Conservation (phyloP, 2,113 vertebrate species). For the Protomyctophum bolini region DNA sequence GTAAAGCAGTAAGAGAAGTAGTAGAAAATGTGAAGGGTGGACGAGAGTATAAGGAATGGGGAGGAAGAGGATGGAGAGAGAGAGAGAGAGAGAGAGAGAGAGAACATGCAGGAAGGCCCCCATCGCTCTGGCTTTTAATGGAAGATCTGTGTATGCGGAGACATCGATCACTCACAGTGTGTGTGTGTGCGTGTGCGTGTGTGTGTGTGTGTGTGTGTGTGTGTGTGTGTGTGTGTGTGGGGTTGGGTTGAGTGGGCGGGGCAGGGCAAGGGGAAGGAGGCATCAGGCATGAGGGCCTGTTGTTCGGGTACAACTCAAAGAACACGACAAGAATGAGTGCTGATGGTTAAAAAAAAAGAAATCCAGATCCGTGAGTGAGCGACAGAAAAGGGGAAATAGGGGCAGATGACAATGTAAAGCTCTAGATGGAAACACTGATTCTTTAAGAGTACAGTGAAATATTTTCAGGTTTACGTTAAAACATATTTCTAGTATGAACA, state of each 20-base stretch:
- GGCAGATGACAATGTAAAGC: neutral
- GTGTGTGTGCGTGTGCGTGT: slow-evolving; percentile 40
- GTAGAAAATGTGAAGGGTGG: neutral
- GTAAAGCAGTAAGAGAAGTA: neutral
- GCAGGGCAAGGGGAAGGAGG: neutral
- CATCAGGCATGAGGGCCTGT: neutral
- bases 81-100: slow-evolving; percentile 3
- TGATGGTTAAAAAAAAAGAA: no score
- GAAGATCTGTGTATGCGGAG: slow-evolving; percentile 70
- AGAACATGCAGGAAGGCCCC: slow-evolving; percentile 31
- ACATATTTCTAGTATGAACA: no score
- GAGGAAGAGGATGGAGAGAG: neutral
- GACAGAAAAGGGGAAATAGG: neutral
- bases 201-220: slow-evolving; percentile 35
- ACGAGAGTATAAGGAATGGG: neutral
- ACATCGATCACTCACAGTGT: slow-evolving; percentile 62
- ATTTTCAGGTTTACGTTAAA: no score
- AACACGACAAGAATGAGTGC: neutral
- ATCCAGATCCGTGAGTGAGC: neutral
- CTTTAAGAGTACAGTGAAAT: no score
- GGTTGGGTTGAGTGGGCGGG: slow-evolving; percentile 13
- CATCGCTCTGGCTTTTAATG: slow-evolving; percentile 66
- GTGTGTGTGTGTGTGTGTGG: slow-evolving; percentile 32
- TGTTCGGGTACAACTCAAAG: neutral
- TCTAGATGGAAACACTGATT: no score